A percentile compares a stretch with the other conserved stretches of the same genome.
phyloP scores from a whole-genome alignment of 23 tunicate species.

The Diplosoma virens region DNA sequence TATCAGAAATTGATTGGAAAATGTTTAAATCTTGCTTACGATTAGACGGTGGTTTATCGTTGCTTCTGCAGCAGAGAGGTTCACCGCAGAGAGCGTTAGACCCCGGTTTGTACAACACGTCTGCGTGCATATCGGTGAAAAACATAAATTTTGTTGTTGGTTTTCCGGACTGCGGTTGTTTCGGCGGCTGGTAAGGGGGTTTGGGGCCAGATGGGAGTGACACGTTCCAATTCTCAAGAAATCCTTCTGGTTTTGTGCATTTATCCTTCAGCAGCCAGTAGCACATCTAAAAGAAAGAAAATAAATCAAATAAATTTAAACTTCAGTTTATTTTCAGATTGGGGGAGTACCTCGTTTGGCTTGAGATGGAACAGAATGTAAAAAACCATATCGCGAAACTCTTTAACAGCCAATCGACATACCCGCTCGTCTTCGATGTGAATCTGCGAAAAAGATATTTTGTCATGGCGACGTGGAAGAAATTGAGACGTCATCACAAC shows the following conservation, averaged over 20 bases:
- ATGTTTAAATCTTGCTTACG: constrained; percentile 8
- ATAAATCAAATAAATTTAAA: background rate
- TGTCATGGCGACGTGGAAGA: background rate
- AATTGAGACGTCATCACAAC: background rate
- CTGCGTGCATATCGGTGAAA: constrained; percentile 88
- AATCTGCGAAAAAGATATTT: too few species aligned
- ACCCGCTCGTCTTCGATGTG: constrained; percentile 63
- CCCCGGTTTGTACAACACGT: constrained; percentile 68
- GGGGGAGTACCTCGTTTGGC: constrained; percentile 56
- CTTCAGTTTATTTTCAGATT: too few species aligned
- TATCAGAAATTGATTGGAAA: too few species aligned
- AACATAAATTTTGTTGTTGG: constrained; percentile 62
- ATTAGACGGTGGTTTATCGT: constrained; percentile 31
- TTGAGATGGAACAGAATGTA: constrained; percentile 58
- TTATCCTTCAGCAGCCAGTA: constrained; percentile 57
- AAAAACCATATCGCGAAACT: constrained; percentile 44
- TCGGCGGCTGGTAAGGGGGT: constrained; percentile 38
- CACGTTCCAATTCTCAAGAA: constrained; percentile 61
- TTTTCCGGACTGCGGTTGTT: constrained; percentile 27
- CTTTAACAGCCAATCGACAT: constrained; percentile 66
- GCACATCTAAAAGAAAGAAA: constrained; percentile 22
- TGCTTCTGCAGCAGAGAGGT: constrained; percentile 85
- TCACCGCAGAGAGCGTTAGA: constrained; percentile 82
- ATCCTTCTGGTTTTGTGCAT: constrained; percentile 74
- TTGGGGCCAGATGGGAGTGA: constrained; percentile 8